Base-by-base conservation (phyloP, 2,113 vertebrate genomes). In the Chaetura pelagica region DNA sequence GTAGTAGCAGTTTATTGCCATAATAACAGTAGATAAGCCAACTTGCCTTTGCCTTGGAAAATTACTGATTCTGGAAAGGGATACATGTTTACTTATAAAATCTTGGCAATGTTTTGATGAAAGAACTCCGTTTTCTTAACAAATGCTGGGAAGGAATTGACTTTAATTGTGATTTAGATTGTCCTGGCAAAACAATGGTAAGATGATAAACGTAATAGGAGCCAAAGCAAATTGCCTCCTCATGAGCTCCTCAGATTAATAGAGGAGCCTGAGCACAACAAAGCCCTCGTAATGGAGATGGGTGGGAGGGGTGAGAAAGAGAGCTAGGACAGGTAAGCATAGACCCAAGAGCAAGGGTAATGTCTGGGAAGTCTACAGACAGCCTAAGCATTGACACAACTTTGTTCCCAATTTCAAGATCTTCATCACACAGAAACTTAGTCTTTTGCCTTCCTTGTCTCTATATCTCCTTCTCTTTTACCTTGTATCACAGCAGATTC, bases 161-260 rank as follows among this genome's bases (percentile, higher is more conserved):
- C 63, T 92, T 83, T 29, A 86, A 72, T 81, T 93, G 51, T 19
- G 5, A 72, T 86, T 92, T 72, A 84, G 54, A 87, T 94, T 93
- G 90, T 81, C 68, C 82, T 78, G 63, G 57, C 38, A 75, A 92
- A 94, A 96, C 92, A 96, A 92, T 95, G 79, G 72, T 94, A 61
- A 75, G 82, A 84, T 42, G 74, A 85, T 87, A 87, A 91, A 87
- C 0, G 0, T 83, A 93, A 95, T 9, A 82, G 74, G 67, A 95
- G 63, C 79, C 82, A 83, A 87, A 92, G 79, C 79, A 42, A 93
- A 67, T 77, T 96, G 67, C 85, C 94, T 96, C 93, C 91, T 93
- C 17, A 82, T 81, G 85, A 18, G 90, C 84, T 95, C 54, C 91
- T 84, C 58, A 62, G 71, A 55, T 90, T 90, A 74, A 40, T 23